Evolutionary conservation across 2,888 invertebrate species (phyloP).

Genomic region (Lasioglossum leucozonium): DNA sequence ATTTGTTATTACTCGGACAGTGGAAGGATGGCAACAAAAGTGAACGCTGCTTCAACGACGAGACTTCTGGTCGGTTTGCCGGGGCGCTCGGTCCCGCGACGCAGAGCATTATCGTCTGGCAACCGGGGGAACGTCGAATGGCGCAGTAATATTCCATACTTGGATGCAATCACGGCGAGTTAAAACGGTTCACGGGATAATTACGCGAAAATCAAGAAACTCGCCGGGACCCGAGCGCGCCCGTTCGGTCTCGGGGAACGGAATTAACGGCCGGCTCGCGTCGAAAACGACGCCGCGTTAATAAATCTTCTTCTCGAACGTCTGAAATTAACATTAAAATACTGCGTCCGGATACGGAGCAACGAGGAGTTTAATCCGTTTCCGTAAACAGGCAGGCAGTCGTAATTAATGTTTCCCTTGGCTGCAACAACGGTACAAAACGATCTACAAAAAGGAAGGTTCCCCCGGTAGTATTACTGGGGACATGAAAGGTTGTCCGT

Average conservation of each 20-base stretch:
- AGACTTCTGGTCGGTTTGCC: background rate
- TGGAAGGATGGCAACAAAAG: background rate
- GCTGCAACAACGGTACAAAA: constrained; percentile 40
- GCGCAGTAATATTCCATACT: background rate
- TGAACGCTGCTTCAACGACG: background rate
- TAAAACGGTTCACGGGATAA: constrained; percentile 26
- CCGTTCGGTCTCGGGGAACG: constrained; percentile 10
- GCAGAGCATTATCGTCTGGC: background rate
- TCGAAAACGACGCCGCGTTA: constrained; percentile 39
- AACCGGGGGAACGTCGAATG: background rate
- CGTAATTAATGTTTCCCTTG: constrained; percentile 52
- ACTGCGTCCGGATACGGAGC: constrained; percentile 36
- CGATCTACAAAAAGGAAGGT: constrained; percentile 37
- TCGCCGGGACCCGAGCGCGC: background rate
- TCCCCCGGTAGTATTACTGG: constrained; percentile 5
- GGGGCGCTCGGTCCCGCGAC: no score
- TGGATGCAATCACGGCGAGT: background rate
- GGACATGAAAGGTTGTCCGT: background rate
- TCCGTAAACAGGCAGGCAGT: constrained; percentile 27
- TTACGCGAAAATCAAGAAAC: constrained; percentile 42
- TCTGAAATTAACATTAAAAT: constrained; percentile 59
- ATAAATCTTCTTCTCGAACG: constrained; percentile 56
- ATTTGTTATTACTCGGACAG: background rate
- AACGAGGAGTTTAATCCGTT: constrained; percentile 49
- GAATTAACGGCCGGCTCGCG: constrained; percentile 42